Evolutionary conservation across 2,888 invertebrate species (phyloP).

Genomic region (Drosophila lacicola): DNA sequence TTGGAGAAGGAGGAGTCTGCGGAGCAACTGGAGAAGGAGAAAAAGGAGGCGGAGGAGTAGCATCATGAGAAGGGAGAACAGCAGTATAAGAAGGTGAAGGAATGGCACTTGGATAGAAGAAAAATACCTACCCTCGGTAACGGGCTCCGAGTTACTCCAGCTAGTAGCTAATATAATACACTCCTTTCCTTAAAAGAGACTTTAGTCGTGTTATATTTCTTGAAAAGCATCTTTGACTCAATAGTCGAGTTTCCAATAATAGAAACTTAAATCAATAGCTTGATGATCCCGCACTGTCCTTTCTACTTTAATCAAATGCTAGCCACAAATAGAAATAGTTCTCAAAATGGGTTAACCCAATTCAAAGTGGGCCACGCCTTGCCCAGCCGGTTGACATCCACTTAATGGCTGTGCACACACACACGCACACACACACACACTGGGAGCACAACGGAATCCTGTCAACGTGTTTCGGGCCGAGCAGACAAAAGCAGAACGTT

Average conservation of each 20-base stretch:
- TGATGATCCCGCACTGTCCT: conserved; percentile 14
- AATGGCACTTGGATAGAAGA: no score
- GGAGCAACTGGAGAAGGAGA: no score
- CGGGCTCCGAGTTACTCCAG: no score
- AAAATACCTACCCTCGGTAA: no score
- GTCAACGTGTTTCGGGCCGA: conserved; percentile 31
- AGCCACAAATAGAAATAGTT: conserved; percentile 33
- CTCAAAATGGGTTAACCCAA: conserved; percentile 27
- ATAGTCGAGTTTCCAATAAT: conserved; percentile 21
- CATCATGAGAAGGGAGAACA: no score
- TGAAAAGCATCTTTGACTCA: neutral
- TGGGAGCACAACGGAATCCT: neutral
- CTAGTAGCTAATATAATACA: no score
- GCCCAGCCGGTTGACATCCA: conserved; percentile 43
- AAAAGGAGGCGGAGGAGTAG: no score
- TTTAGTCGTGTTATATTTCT: neutral
- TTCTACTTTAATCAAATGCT: conserved; percentile 13
- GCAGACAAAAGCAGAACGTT: conserved; percentile 42
- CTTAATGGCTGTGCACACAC: conserved; percentile 34
- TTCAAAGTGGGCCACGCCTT: conserved; percentile 15
- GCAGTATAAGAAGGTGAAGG: no score
- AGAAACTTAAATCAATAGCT: conserved; percentile 32
- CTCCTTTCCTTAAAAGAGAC: no score
- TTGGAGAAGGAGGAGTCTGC: no score
- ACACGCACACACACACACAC: conserved; percentile 13